Conservation (phyloP, 2,888 invertebrate species). For the Troides aeacus region DNA sequence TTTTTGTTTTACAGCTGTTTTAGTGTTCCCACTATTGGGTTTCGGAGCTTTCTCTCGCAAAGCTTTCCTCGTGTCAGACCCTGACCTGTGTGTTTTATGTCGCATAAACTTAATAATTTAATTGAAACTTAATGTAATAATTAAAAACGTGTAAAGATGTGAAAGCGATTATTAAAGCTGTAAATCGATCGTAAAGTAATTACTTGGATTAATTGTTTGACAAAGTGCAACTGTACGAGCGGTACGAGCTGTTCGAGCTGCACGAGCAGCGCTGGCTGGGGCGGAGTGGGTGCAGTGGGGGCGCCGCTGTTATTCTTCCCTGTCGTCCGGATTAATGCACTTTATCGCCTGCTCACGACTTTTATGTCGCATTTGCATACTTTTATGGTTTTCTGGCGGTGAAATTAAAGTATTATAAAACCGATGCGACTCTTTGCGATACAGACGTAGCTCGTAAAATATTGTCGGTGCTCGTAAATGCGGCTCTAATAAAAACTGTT, state of each 20-base stretch:
- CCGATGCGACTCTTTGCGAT: conserved; percentile 69
- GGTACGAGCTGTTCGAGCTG: no score
- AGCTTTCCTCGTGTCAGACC: no score
- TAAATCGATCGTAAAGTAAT: conserved; percentile 19
- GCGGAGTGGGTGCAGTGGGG: conserved; percentile 1
- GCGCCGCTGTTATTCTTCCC: conserved; percentile 37
- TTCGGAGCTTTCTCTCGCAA: no score
- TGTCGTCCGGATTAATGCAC: conserved; percentile 52
- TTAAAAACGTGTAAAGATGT: not conserved
- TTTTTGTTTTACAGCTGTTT: no score
- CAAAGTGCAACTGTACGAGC: conserved; percentile 24
- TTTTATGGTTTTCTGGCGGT: conserved; percentile 76
- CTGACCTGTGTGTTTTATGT: no score
- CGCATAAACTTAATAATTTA: no score
- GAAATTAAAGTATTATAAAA: conserved; percentile 78
- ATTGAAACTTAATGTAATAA: no score
- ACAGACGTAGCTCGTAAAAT: conserved; percentile 72
- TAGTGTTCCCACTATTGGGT: no score
- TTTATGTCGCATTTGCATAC: conserved; percentile 76
- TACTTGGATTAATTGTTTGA: conserved; percentile 23
- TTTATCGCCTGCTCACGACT: conserved; percentile 60
- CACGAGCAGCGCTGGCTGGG: no score
- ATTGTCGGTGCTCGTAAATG: conserved; percentile 70
- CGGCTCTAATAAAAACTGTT: conserved; percentile 69
- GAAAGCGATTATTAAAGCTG: not conserved